Base-by-base conservation (phyloP, 2,797 vertebrate species). In the Gouania willdenowi region DNA sequence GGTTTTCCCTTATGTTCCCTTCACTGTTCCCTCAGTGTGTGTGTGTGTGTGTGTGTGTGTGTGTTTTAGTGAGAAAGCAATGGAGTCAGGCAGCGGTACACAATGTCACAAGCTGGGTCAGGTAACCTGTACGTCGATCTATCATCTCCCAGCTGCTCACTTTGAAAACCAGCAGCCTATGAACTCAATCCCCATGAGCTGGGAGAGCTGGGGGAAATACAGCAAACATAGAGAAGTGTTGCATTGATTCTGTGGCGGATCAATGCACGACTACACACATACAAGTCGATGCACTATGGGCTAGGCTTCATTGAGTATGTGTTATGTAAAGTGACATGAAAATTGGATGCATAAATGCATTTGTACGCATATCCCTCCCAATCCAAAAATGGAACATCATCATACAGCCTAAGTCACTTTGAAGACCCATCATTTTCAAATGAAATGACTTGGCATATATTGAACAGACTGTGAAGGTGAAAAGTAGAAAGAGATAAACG, bases 171-270 rank as follows among this genome's bases (percentile, higher is more conserved):
- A 58, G 43, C 56, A 66, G 46, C 65, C 45, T 70, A 72, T 84
- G 63, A 77, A 68, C 73, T 79, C 65, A 72, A 76, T 79, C 33
- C 57, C 58, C 49, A 49, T 56, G 38, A 76, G 71, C 44, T 49
- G n/a, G n/a, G 39, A 64, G 51, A 69, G 31, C 52, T n/a, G 45
- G 17, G 53, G 46, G 51, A 64, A 75, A 82, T 83, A 75, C 84
- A 84, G 86, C 77, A 81, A 73, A 71, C 60, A 81, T 34, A 70
- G 70, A 82, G 70, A 82, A 70, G 66, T 64, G 67, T 65, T 60
- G 44, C 68, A 83, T 84, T 66, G 82, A 87, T 79, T 46, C 39
- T 18, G 40, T 23, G 30, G 38, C 37, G 42, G 46, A 78, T 86
- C 81, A 52, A 79, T 83, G 50, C 11, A 4, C 21, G 46, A n/a